Evolutionary conservation across 2,888 invertebrate species (phyloP).

Genomic region (Nysson spinosus): DNA sequence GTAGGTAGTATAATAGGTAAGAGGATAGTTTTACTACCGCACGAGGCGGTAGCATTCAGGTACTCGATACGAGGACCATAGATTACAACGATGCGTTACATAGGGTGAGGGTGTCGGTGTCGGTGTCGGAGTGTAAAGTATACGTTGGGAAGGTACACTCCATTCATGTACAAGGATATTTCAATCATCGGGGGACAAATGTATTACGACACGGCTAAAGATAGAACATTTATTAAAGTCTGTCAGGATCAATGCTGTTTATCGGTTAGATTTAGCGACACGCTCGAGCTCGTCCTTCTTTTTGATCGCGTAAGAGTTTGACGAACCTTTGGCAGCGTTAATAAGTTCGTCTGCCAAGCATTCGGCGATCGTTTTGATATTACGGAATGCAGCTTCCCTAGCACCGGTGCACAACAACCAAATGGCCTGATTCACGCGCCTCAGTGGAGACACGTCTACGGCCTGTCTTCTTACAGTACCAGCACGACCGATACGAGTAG

Average conservation of each 20-base stretch:
- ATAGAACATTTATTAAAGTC: constrained; percentile 54
- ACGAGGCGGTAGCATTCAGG: no score
- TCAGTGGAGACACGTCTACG: constrained; percentile 98
- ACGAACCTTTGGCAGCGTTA: constrained; percentile 99
- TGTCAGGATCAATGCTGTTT: constrained; percentile 78
- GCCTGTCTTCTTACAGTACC: constrained; percentile 99
- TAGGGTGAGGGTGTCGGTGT: no score
- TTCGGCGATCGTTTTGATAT: constrained; percentile 99
- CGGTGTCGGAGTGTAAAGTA: no score
- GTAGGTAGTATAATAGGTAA: no score
- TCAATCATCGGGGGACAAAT: no score
- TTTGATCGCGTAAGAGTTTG: constrained; percentile 99
- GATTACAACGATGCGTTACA: no score
- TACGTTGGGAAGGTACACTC: no score
- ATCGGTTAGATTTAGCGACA: constrained; percentile 99
- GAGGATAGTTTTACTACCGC: no score
- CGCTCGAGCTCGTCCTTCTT: constrained; percentile 99
- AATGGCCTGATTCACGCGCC: constrained; percentile 99
- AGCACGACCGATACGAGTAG: constrained; percentile 99
- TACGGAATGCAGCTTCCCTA: constrained; percentile 99
- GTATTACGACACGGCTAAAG: no score
- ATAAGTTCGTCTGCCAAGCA: constrained; percentile 99
- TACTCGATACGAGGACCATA: no score
- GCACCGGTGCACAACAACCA: constrained; percentile 99
- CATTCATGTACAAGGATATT: no score